Conservation (phyloP, 2,113 vertebrate species). For the Colossoma macropomum region DNA sequence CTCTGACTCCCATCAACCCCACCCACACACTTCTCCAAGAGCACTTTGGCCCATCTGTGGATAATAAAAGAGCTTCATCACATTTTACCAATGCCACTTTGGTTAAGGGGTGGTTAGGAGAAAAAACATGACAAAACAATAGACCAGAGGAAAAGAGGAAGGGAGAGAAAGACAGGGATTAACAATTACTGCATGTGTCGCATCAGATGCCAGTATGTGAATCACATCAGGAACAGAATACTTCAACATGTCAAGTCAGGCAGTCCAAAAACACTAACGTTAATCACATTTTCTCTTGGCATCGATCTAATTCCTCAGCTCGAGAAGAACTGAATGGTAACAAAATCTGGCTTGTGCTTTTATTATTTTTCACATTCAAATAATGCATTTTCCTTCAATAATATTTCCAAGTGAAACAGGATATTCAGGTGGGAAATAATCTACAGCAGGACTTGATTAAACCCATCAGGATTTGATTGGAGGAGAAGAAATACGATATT, state of each 20-base stretch:
- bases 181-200: not conserved
- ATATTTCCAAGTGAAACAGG: too few relatives aligned
- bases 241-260: conserved; percentile 1
- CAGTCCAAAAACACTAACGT: not conserved
- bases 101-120: not conserved
- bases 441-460: too few relatives aligned
- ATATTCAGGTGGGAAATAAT: too few relatives aligned
- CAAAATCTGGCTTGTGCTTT: not conserved
- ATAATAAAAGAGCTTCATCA: not conserved
- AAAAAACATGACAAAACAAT: not conserved
- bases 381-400: too few relatives aligned
- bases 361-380: not conserved
- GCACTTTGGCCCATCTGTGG: not conserved
- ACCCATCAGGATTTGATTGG: too few relatives aligned
- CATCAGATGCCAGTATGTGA: not conserved
- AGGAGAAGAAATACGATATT: too few relatives aligned
- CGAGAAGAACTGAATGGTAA: not conserved
- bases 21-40: not conserved
- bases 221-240: not conserved
- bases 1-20: not conserved
- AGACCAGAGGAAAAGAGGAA: not conserved
- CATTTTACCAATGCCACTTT: not conserved
- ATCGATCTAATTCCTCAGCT: not conserved
- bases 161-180: not conserved
- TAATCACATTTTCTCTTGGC: not conserved